Percentiles rank a stretch among this genome's conserved stretches.
These are phyloP conservation scores for silkworm (Bombyx mori) DNA, from an alignment of 1,140 invertebrate genomes.

Conservation along the genomic window ASM3026992v2 NC_085123.1:7628501-7629000, in stretches of 20 bases:
- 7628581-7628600: no score
- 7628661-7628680: conserved; percentile 58
- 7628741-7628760: conserved; percentile 66
- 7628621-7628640: conserved; percentile 65
- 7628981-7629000: no score
- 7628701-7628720: no score
- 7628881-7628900: no score
- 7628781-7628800: conserved; percentile 41
- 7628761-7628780: conserved; percentile 68
- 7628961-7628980: no score
- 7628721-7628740: conserved; percentile 68
- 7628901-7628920: no score
- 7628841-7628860: no score
- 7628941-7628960: no score
- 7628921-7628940: no score
- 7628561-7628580: conserved; percentile 15
- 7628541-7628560: conserved; percentile 73
- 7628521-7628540: conserved; percentile 51
- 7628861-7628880: no score
- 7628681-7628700: conserved; percentile 60
- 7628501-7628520: conserved; percentile 61
- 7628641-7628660: conserved; percentile 62
- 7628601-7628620: conserved; percentile 77
- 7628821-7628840: not conserved
- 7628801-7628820: conserved; percentile 74